These are phyloP conservation scores for Mustelus asterias DNA, from an alignment of 2,113 vertebrate genomes.

Conservation along the genomic window DNA sequence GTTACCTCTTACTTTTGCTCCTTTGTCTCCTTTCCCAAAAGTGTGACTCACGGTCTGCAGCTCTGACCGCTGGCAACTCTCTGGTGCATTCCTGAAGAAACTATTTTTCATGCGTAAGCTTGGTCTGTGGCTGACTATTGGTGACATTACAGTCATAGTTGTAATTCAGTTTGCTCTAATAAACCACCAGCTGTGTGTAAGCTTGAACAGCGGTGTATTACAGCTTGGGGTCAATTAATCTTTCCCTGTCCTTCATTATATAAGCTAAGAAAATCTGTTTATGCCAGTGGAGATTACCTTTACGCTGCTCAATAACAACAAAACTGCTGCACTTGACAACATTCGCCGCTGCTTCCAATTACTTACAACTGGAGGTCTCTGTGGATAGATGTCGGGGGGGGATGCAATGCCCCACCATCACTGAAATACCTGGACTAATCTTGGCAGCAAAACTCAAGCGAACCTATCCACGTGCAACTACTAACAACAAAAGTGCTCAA, in stretches of 20 bases:
- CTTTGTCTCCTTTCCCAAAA: not conserved
- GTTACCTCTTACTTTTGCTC: constrained; percentile 7
- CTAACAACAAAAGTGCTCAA: not conserved
- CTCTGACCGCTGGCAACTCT: not conserved
- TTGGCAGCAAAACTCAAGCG: not conserved
- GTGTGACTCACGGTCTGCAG: not conserved
- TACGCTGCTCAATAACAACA: not conserved
- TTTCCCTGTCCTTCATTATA: not conserved
- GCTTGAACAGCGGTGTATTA: not conserved
- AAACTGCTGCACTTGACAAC: not conserved
- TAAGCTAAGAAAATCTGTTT: not conserved
- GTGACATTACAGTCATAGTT: not conserved
- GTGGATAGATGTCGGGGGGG: not conserved
- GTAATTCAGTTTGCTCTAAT: not conserved
- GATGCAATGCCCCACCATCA: not conserved
- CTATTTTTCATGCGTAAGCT: not conserved
- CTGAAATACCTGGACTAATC: not conserved
- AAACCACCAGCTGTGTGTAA: not conserved
- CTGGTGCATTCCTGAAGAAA: not conserved
- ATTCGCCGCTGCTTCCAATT: not conserved
- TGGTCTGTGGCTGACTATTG: not conserved
- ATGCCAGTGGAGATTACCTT: not conserved
- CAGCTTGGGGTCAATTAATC: not conserved
- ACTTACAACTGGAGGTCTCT: not conserved
- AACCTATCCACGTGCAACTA: not conserved